Conservation (phyloP, 2,888 invertebrate species). For the Endomychus coccineus region DNA sequence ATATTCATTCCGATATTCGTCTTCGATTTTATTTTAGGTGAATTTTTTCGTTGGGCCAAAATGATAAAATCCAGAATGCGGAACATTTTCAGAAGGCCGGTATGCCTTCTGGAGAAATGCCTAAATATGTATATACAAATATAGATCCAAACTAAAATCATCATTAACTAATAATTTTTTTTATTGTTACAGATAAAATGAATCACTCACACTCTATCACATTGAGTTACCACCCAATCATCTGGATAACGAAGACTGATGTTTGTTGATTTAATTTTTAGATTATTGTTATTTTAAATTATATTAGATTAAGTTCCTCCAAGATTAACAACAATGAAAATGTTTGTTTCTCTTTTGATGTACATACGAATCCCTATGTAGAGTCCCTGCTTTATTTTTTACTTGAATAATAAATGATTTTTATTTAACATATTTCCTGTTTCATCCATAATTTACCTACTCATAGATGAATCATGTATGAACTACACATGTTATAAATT, state of each 20-base stretch:
- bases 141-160: too few relatives aligned
- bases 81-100: too few relatives aligned
- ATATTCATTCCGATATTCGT: too few relatives aligned
- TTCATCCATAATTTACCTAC: too few relatives aligned
- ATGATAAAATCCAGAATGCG: too few relatives aligned
- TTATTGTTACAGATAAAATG: conserved; percentile 36
- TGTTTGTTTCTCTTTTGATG: conserved; percentile 23
- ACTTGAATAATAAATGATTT: conserved; percentile 13
- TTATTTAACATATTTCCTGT: too few relatives aligned
- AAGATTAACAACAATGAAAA: conserved; percentile 22
- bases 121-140: too few relatives aligned
- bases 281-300: conserved; percentile 44
- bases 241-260: conserved; percentile 45
- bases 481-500: too few relatives aligned
- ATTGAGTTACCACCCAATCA: conserved; percentile 42
- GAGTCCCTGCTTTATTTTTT: conserved; percentile 5
- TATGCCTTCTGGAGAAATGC: too few relatives aligned
- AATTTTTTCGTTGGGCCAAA: too few relatives aligned
- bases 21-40: too few relatives aligned
- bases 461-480: too few relatives aligned
- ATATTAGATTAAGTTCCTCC: conserved; percentile 43
- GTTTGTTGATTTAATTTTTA: conserved; percentile 43
- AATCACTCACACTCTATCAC: conserved; percentile 33
- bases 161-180: conserved; percentile 15
- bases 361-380: conserved; percentile 20